Evolutionary conservation across 1,140 invertebrate genomes (phyloP).

Genomic region (Cydia pomonella): DNA sequence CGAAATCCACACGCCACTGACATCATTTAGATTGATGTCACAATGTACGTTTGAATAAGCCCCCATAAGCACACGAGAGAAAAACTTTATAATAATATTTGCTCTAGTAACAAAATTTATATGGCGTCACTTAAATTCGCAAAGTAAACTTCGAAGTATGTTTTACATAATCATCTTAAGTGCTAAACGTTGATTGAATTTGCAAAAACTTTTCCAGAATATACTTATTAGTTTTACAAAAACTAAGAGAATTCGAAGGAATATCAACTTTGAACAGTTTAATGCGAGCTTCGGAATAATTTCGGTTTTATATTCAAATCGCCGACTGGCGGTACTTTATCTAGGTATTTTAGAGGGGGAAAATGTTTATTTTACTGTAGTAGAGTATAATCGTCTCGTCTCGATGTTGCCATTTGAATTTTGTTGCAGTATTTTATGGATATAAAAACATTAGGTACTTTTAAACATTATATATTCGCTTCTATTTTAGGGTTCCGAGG

Average conservation of each 20-base stretch:
- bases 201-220: slow-evolving; percentile 2
- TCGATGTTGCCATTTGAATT: neutral
- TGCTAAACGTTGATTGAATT: neutral
- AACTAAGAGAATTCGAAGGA: neutral
- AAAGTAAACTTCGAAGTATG: neutral
- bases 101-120: neutral
- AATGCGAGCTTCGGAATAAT: neutral
- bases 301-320: slow-evolving; percentile 8
- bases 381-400: neutral
- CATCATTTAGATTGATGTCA: no score
- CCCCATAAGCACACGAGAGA: no score
- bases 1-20: no score
- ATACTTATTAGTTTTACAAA: neutral
- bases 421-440: neutral
- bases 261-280: neutral
- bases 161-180: slow-evolving; percentile 1
- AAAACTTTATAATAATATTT: neutral
- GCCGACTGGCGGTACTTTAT: neutral
- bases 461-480: neutral
- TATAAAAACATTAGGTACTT: neutral
- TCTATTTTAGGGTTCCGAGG: no score
- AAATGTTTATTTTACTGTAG: slow-evolving; percentile 5
- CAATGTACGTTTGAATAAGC: no score
- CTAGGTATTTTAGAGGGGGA: slow-evolving; percentile 2
- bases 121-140: neutral